Percentiles rank a stretch among this genome's conserved stretches.
Conservation (phyloP, 2,888 invertebrate species). For the Gastracanthus pulcherrimus region DNA sequence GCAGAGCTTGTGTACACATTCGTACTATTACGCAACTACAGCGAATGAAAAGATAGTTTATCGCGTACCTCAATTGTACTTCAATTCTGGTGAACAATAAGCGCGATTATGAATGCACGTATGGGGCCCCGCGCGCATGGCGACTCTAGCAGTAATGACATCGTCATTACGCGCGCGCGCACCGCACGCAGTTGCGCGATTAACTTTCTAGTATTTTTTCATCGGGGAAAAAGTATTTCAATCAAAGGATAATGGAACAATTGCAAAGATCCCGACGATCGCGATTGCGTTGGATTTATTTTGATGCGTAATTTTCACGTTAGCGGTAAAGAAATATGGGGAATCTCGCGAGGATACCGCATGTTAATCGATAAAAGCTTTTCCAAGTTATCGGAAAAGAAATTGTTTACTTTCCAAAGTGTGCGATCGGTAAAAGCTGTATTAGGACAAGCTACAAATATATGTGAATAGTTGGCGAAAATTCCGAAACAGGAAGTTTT, state of each 20-base stretch:
- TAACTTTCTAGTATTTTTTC: constrained; percentile 18
- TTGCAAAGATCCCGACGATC: no score
- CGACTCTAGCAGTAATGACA: not conserved
- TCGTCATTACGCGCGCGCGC: no score
- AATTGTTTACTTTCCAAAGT: not conserved
- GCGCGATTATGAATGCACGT: constrained; percentile 38
- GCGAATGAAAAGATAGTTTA: constrained; percentile 22
- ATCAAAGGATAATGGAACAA: no score
- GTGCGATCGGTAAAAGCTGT: not conserved
- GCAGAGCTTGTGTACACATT: no score
- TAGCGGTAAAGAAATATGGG: no score
- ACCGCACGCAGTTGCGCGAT: no score
- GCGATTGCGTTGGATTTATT: no score
- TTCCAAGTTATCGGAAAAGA: not conserved
- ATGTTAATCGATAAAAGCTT: not conserved
- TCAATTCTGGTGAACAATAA: constrained; percentile 47
- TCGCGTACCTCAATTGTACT: constrained; percentile 40
- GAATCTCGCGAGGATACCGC: not conserved
- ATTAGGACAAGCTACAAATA: not conserved
- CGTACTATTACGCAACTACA: not conserved
- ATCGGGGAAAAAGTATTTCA: no score
- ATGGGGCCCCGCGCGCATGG: not conserved
- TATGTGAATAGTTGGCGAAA: no score
- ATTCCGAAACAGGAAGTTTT: no score
- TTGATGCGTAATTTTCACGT: no score